phyloP scores from a whole-genome alignment of 2,888 invertebrate genomes.

The Lissonota sp. region DNA sequence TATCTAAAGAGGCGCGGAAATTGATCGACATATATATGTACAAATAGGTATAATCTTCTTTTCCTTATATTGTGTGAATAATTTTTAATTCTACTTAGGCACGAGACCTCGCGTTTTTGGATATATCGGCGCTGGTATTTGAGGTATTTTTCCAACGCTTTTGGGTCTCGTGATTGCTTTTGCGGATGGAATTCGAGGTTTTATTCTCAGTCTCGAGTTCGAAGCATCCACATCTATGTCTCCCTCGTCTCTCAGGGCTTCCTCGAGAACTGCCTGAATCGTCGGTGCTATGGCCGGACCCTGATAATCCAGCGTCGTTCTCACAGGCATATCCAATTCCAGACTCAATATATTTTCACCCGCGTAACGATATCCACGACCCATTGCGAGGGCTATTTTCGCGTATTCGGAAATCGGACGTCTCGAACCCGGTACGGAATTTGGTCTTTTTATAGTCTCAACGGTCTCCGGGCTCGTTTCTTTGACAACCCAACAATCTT shows the following conservation, averaged over 20 bases:
- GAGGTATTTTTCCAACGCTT: conserved; percentile 80
- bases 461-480: conserved; percentile 83
- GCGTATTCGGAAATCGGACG: conserved; percentile 88
- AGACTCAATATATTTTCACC: conserved; percentile 90
- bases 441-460: conserved; percentile 86
- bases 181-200: conserved; percentile 78
- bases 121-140: conserved; percentile 81
- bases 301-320: conserved; percentile 91
- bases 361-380: conserved; percentile 84
- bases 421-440: conserved; percentile 87
- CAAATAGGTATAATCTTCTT: conserved; percentile 20
- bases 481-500: conserved; percentile 89
- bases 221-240: conserved; percentile 83
- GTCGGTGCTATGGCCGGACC: conserved; percentile 90
- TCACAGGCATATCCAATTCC: conserved; percentile 90
- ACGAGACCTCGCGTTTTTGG: conserved; percentile 82
- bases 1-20: conserved; percentile 36
- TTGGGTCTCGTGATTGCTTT: conserved; percentile 77
- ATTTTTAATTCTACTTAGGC: conserved; percentile 76
- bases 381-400: conserved; percentile 84
- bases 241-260: conserved; percentile 81
- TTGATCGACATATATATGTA: conserved; percentile 41
- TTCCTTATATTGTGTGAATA: conserved; percentile 37
- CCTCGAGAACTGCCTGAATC: conserved; percentile 86
- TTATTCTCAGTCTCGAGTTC: conserved; percentile 74